These are phyloP conservation scores for Sitodiplosis mosellana DNA, from an alignment of 1,140 invertebrate species.

Conservation along the genomic window DNA sequence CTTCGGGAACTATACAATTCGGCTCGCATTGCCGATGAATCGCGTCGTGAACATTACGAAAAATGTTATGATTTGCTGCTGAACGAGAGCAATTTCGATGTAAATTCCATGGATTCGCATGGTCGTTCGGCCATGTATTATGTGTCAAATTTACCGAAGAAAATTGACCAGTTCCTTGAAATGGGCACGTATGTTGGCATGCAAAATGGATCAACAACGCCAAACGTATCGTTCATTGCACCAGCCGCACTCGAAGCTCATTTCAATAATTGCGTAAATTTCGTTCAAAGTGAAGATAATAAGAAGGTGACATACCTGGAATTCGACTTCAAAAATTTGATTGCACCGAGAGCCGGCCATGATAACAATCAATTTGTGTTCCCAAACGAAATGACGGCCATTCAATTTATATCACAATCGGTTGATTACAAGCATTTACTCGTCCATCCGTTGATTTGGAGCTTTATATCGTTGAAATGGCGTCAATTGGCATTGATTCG, in stretches of 20 bases:
- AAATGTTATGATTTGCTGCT: background rate
- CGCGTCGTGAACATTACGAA: background rate
- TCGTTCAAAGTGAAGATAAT: conserved; percentile 1
- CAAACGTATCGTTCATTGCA: background rate
- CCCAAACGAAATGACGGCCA: background rate
- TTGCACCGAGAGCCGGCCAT: background rate
- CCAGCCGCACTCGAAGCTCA: background rate
- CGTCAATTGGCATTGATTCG: conserved; percentile 1
- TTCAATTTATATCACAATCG: background rate
- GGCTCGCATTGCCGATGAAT: background rate
- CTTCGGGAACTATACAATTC: background rate
- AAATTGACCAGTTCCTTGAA: background rate
- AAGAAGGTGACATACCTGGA: background rate
- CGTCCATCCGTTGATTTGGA: background rate
- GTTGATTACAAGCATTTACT: background rate
- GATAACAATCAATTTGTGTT: background rate
- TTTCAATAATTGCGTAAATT: background rate
- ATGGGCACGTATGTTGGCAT: background rate
- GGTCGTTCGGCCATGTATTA: conserved; percentile 1
- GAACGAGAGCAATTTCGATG: background rate
- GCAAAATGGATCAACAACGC: background rate
- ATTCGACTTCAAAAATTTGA: background rate
- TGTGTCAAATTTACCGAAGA: background rate
- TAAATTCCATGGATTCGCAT: background rate
- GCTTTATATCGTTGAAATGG: background rate